Evolutionary conservation across 2,888 invertebrate species (phyloP), one percentile per base, ranked within the genome.

Genomic region (Camponotus fellah): DNA sequence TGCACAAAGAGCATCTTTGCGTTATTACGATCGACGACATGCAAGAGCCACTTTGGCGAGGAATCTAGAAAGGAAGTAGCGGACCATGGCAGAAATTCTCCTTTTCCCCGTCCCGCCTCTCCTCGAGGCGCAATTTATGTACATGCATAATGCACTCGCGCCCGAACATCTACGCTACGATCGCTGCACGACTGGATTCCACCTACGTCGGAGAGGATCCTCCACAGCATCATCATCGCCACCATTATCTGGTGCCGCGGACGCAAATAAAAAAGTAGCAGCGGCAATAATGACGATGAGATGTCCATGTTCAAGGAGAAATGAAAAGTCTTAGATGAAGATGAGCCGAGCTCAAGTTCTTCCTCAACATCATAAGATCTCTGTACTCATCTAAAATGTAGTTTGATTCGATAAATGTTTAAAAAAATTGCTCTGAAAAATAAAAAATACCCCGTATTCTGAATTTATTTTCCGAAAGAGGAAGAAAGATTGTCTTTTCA

Each of bases 131-230:
- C 62, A 85, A 81, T 81, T 84, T 84, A 84, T 88, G 88, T 76
- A 85, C 87, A 86, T 84, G 85, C 86, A 86, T 87, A 87, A 89
- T 88, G 83, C 82, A 75, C 83, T 75, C 86, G 76, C 82, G 69
- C 40, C 43, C 62, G 75, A 40, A 64, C 82, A 80, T 89, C 72
- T 80, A 9, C 58, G 87, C 64, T 69, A 68, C 64, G 65, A 56
- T 83, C 81, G 65, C 68, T 58, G 80, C 32, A 17, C 83, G 89
- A 87, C 88, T 87, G 91, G 86, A 89, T 92, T 88, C 90, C 90
- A 90, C 92, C 92, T 92, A 92, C 91, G 91, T 91, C 90, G 87
- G 86, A 84, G 81, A 66, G n/a, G 84, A 85, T 85, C 77, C 82
- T 75, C 17, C 43, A 17, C 37, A 49, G 49, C 37, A 26, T 49